Conservation (phyloP, 2,888 invertebrate species). For the Phortica okadai region DNA sequence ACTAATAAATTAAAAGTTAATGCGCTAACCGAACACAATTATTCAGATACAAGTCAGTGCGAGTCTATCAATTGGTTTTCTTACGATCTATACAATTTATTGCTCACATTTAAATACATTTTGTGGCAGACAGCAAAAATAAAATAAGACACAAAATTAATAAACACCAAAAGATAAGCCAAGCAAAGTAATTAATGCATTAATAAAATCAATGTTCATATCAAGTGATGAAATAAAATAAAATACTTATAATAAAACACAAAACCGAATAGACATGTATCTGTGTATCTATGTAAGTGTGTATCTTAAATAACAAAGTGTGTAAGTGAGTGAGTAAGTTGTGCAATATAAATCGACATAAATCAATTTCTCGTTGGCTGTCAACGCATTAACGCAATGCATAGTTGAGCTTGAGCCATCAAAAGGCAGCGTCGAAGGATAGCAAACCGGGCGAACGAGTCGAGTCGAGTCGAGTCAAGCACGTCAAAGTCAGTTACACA, state of each 20-base stretch:
- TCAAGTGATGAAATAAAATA: too few relatives aligned
- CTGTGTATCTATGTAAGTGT: too few relatives aligned
- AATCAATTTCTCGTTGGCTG: conserved; percentile 13
- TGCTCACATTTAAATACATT: not conserved
- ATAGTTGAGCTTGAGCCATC: not conserved
- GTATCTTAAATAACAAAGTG: too few relatives aligned
- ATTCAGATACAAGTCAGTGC: not conserved
- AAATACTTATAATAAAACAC: too few relatives aligned
- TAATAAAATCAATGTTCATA: too few relatives aligned
- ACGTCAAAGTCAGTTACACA: conserved; percentile 29
- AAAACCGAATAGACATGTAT: too few relatives aligned
- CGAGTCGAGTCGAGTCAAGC: not conserved
- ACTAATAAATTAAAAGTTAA: conserved; percentile 28
- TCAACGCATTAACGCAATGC: conserved; percentile 14
- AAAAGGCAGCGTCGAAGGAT: not conserved
- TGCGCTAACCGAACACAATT: not conserved
- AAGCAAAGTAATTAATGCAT: too few relatives aligned
- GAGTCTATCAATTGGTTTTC: not conserved
- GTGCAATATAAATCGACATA: not conserved
- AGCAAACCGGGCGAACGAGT: not conserved
- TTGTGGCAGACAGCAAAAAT: not conserved
- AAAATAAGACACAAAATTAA: too few relatives aligned
- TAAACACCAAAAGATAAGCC: not conserved
- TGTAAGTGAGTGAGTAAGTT: not conserved
- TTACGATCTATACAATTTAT: not conserved